These are phyloP conservation scores for Phaetusa simplex DNA, from an alignment of 2,113 vertebrate species.

Conservation along the genomic window DNA sequence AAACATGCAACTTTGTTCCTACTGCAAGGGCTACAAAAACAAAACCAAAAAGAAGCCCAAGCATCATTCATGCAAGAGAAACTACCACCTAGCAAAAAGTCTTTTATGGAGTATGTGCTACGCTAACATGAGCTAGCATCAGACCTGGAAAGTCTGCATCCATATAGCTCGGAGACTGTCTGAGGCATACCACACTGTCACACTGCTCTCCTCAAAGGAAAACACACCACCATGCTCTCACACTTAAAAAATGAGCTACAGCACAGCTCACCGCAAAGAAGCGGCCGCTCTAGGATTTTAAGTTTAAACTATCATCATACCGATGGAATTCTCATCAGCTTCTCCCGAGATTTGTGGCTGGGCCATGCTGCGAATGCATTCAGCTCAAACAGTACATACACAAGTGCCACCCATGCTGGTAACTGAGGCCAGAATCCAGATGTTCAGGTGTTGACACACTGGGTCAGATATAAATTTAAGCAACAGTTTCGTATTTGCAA, in stretches of 20 bases:
- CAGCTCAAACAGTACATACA: background rate
- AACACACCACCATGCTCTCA: background rate
- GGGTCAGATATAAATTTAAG: background rate
- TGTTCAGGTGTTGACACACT: background rate
- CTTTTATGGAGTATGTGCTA: background rate
- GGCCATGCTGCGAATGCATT: background rate
- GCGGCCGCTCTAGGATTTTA: background rate
- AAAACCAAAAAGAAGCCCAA: background rate
- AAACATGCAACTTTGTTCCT: background rate
- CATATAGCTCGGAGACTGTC: background rate
- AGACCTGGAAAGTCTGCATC: background rate
- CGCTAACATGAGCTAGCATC: background rate
- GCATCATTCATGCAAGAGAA: background rate
- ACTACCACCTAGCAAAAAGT: background rate
- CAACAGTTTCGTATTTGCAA: background rate
- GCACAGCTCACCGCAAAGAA: background rate
- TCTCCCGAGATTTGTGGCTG: background rate
- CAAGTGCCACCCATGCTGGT: background rate
- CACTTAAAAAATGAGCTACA: background rate
- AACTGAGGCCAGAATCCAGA: background rate
- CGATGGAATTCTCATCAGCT: background rate
- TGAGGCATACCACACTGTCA: background rate
- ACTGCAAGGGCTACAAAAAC: background rate
- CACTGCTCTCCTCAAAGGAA: background rate
- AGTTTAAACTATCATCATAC: background rate